Conservation (phyloP, 2,113 vertebrate species). For the Ahaetulla prasina region DNA sequence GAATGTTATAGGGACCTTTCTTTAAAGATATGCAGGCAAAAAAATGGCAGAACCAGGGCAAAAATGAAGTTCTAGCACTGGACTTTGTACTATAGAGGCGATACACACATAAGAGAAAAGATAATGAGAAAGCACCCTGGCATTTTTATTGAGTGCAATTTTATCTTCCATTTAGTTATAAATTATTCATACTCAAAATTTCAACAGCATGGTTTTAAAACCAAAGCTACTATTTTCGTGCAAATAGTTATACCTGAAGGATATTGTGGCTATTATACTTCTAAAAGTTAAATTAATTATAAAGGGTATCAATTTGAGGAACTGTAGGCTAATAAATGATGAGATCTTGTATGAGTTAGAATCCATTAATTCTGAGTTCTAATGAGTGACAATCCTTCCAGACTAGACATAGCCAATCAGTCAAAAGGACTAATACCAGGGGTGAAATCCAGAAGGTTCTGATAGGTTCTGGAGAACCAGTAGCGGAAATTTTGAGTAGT, state of each 20-base stretch:
- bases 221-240: constrained; percentile 32
- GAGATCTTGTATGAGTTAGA: constrained; percentile 47
- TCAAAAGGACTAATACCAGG: not conserved
- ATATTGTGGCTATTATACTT: constrained; percentile 41
- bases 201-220: not conserved
- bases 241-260: constrained; percentile 13
- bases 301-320: constrained; percentile 13
- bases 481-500: no score
- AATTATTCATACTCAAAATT: no score
- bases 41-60: not conserved
- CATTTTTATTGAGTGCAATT: not conserved
- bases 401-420: not conserved
- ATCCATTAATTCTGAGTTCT: constrained; percentile 33
- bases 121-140: not conserved
- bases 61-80: not conserved
- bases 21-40: not conserved
- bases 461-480: no score
- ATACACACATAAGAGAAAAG: no score
- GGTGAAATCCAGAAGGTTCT: no score
- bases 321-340: constrained; percentile 37
- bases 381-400: constrained; percentile 8
- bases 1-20: not conserved
- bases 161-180: not conserved
- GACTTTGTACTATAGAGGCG: no score
- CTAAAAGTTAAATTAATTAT: constrained; percentile 40